A percentile compares a stretch with the other conserved stretches of the same genome.
Evolutionary conservation across 1,140 invertebrate species (phyloP).

Genomic region (Pseudomyrmex cubaensis): DNA sequence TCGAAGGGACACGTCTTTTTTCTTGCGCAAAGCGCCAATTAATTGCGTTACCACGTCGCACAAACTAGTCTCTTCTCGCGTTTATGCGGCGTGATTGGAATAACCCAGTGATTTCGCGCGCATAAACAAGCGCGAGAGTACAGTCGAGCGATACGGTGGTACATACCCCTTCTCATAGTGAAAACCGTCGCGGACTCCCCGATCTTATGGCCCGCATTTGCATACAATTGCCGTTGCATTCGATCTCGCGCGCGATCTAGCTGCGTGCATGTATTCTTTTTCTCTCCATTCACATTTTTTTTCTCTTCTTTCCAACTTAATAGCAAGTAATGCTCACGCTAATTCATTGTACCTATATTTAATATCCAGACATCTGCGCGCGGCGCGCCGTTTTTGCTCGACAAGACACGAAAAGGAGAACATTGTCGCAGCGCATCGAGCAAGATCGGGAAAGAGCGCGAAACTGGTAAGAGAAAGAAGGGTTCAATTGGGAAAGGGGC

Average conservation of each 20-base stretch:
- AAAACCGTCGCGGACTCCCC: conserved; percentile 56
- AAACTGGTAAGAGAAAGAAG: conserved; percentile 25
- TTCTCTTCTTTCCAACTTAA: conserved; percentile 42
- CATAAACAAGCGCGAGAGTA: conserved; percentile 24
- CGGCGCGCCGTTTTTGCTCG: conserved; percentile 50
- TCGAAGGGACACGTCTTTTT: neutral
- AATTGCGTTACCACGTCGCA: conserved; percentile 28
- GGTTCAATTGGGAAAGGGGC: neutral
- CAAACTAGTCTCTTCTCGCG: conserved; percentile 18
- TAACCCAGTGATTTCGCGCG: conserved; percentile 17
- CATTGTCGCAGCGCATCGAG: conserved; percentile 42
- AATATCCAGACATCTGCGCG: conserved; percentile 51
- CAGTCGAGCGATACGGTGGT: neutral
- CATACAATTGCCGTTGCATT: conserved; percentile 80
- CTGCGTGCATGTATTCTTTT: conserved; percentile 21
- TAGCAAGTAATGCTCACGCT: conserved; percentile 38
- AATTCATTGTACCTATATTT: conserved; percentile 69
- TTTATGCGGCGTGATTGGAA: conserved; percentile 35
- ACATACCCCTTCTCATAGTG: conserved; percentile 42
- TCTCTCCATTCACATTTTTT: neutral
- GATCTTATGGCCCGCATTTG: conserved; percentile 76
- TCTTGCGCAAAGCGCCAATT: conserved; percentile 13
- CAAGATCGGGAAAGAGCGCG: conserved; percentile 31
- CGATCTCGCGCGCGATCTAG: conserved; percentile 70
- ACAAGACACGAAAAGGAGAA: conserved; percentile 56